phyloP scores from a whole-genome alignment of 2,113 vertebrate species.

The Melanotaenia duboulayi region DNA sequence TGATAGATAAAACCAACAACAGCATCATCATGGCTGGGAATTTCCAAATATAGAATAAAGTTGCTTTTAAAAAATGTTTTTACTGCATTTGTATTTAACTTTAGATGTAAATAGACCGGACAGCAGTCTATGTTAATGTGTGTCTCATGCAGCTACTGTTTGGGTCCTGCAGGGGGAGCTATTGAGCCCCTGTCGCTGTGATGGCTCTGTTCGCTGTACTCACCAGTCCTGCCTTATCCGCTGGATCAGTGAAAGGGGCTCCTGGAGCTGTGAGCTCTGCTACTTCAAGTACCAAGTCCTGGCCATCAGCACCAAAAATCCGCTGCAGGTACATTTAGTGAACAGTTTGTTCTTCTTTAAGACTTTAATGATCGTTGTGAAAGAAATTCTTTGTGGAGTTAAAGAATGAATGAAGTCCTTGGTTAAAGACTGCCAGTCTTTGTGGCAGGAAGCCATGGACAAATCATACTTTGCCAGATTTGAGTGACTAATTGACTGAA shows the following conservation, averaged over 20 bases:
- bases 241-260: conserved; percentile 91
- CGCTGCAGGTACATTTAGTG: conserved; percentile 83
- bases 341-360: neutral
- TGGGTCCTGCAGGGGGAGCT: conserved; percentile 85
- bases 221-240: conserved; percentile 91
- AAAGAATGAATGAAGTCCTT: neutral
- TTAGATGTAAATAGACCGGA: neutral
- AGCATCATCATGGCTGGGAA: conserved; percentile 5
- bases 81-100: neutral
- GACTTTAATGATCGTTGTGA: neutral
- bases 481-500: conserved; percentile 11
- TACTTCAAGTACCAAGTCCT: conserved; percentile 91
- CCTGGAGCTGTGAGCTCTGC: conserved; percentile 91
- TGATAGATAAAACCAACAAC: neutral
- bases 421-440: neutral
- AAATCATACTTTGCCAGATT: conserved; percentile 12
- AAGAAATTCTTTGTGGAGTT: conserved; percentile 6
- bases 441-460: neutral
- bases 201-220: conserved; percentile 88
- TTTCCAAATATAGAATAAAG: neutral
- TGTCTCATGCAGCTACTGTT: conserved; percentile 15
- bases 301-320: conserved; percentile 91
- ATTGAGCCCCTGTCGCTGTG: conserved; percentile 88
- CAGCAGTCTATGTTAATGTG: neutral
- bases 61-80: conserved; percentile 3